phyloP scores from a whole-genome alignment of 1,140 invertebrate species.

The Mya arenaria region DNA sequence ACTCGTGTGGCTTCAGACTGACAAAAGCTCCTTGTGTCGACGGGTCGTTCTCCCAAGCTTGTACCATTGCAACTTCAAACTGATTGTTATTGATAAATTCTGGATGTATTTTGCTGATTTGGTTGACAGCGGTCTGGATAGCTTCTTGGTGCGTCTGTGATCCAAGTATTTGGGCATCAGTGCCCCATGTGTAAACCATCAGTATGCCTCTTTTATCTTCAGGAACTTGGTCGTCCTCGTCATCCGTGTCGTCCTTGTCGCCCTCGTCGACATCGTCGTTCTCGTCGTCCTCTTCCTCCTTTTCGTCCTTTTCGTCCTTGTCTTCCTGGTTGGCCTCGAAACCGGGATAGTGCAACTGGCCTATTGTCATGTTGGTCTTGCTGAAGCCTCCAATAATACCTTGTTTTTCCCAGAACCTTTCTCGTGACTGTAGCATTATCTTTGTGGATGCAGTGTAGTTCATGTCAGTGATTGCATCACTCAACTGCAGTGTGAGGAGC shows the following conservation, averaged over 20 bases:
- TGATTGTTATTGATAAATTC: slow-evolving; percentile 36
- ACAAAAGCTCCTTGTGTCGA: background rate
- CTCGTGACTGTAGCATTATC: slow-evolving; percentile 52
- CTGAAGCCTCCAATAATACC: slow-evolving; percentile 54
- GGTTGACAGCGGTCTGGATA: slow-evolving; percentile 46
- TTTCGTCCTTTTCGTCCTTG: slow-evolving; percentile 30
- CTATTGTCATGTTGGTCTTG: slow-evolving; percentile 53
- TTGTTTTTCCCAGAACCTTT: slow-evolving; percentile 59
- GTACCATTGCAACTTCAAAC: slow-evolving; percentile 9
- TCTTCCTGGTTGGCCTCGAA: slow-evolving; percentile 6
- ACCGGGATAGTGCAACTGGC: slow-evolving; percentile 55
- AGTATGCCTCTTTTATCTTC: slow-evolving; percentile 47
- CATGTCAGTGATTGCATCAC: slow-evolving; percentile 39
- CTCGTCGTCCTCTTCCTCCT: slow-evolving; percentile 30
- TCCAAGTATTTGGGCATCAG: slow-evolving; percentile 48
- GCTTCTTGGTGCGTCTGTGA: slow-evolving; percentile 37
- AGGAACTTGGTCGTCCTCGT: slow-evolving; percentile 11
- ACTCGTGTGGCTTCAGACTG: slow-evolving; percentile 2
- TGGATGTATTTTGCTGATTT: slow-evolving; percentile 59
- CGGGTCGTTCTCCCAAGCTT: slow-evolving; percentile 16
- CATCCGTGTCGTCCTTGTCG: slow-evolving; percentile 45
- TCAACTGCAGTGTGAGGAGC: background rate
- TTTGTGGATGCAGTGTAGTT: slow-evolving; percentile 52
- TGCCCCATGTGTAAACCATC: slow-evolving; percentile 44
- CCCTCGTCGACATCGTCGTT: slow-evolving; percentile 10